phyloP scores from a whole-genome alignment of 30 jellyfish, hydroid and myxozoan species.

The Aurelia aurita region DNA sequence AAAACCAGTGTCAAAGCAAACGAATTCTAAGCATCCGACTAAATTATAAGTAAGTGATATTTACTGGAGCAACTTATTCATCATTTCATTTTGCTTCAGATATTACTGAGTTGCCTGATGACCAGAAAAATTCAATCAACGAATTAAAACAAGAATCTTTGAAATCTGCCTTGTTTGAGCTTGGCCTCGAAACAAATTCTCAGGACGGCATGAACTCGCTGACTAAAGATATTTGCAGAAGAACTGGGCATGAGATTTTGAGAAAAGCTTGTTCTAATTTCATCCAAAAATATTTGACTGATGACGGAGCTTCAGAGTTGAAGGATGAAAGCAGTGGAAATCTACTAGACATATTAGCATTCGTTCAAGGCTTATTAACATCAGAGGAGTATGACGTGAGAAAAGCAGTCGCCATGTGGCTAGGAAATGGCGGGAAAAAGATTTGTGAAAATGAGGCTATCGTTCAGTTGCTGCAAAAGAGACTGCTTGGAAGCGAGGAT shows the following conservation, averaged over 20 bases:
- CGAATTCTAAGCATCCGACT: too few species aligned
- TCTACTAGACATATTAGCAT: background rate
- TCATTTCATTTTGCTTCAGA: too few species aligned
- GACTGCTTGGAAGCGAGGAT: conserved; percentile 37
- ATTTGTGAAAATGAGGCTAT: background rate
- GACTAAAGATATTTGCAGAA: too few species aligned
- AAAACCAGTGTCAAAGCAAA: too few species aligned
- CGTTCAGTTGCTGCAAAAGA: conserved; percentile 18
- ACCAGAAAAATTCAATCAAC: too few species aligned
- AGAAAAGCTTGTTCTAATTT: conserved; percentile 19
- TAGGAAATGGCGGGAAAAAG: conserved; percentile 15
- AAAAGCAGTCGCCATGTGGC: conserved; percentile 12
- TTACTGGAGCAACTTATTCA: too few species aligned
- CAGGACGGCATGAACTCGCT: too few species aligned
- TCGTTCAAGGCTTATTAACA: background rate
- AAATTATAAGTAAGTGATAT: too few species aligned
- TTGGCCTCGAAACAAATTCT: too few species aligned
- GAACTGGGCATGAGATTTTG: conserved; percentile 27
- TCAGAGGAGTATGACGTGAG: conserved; percentile 43
- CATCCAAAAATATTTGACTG: background rate
- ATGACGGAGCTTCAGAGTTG: background rate
- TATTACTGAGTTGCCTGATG: too few species aligned
- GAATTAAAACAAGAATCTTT: too few species aligned
- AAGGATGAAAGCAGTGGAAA: background rate
- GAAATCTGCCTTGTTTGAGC: too few species aligned